A percentile compares a stretch with the other conserved stretches of the same genome.
Evolutionary conservation across 2,113 vertebrate species (phyloP).

Genomic region (Coryphaenoides rupestris): DNA sequence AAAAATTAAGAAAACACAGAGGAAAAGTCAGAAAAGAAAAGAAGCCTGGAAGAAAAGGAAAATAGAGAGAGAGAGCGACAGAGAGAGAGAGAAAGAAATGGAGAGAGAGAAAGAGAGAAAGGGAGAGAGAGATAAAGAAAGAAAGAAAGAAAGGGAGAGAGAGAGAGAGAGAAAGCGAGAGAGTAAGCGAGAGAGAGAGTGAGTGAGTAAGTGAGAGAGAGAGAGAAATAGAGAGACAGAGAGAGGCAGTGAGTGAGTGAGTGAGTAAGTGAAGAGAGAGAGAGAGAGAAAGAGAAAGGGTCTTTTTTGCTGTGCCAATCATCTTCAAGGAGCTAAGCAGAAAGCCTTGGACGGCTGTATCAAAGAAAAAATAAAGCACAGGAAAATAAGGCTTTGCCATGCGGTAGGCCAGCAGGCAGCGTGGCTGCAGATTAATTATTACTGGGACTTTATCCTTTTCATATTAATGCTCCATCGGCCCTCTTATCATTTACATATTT

Average conservation of each 20-base stretch:
- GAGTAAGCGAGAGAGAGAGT: conserved; percentile 21
- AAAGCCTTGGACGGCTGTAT: conserved; percentile 51
- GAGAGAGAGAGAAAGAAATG: neutral
- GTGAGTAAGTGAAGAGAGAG: neutral
- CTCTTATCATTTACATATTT: conserved; percentile 50
- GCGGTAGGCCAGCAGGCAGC: conserved; percentile 28
- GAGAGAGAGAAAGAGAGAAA: conserved; percentile 3
- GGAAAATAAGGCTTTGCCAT: conserved; percentile 35
- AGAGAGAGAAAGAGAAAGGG: conserved; percentile 22
- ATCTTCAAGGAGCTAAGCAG: conserved; percentile 54
- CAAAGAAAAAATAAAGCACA: conserved; percentile 26
- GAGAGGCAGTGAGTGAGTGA: conserved; percentile 18
- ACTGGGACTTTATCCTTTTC: conserved; percentile 39
- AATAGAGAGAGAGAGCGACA: no score
- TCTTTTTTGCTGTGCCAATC: conserved; percentile 59
- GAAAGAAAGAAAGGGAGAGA: conserved; percentile 38
- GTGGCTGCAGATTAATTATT: conserved; percentile 51
- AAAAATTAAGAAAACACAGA: no score
- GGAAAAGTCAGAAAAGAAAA: no score
- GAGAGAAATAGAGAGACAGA: conserved; percentile 25
- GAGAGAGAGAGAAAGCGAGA: conserved; percentile 13
- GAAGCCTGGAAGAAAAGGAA: no score
- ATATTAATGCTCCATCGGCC: conserved; percentile 36
- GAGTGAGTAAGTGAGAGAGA: neutral
- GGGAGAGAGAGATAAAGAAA: conserved; percentile 25